phyloP scores from a whole-genome alignment of 2,797 vertebrate genomes.

The Cossypha heuglini region DNA sequence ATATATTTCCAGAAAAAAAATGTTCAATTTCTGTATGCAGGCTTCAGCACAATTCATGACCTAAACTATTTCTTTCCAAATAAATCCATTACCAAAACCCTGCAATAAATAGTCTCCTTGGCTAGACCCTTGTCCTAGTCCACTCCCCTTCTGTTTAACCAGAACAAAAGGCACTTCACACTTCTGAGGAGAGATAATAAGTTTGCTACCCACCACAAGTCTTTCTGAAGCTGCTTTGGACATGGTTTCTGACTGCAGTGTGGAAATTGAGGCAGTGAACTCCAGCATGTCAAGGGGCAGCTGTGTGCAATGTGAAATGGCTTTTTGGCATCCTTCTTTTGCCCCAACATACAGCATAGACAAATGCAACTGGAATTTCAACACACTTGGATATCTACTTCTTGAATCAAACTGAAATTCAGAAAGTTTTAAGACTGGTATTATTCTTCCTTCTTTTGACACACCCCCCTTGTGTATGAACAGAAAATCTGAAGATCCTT shows the following conservation, averaged over 20 bases:
- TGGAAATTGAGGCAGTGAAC: neutral
- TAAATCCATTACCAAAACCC: neutral
- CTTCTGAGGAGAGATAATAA: neutral
- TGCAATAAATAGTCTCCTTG: neutral
- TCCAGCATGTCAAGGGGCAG: neutral
- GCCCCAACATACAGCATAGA: neutral
- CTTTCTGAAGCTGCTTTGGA: neutral
- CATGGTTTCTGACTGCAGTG: neutral
- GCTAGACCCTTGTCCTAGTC: neutral
- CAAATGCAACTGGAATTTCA: neutral
- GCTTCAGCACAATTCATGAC: neutral
- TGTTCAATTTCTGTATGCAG: neutral
- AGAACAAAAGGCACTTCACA: neutral
- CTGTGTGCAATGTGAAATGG: neutral
- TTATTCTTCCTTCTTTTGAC: neutral
- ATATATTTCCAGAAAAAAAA: neutral
- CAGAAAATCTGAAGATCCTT: neutral
- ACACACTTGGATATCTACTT: neutral
- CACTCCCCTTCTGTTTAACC: neutral
- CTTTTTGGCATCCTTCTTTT: neutral
- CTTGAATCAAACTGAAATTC: neutral
- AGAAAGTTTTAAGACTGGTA: neutral
- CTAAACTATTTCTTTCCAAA: neutral
- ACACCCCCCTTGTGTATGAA: neutral
- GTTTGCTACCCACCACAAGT: neutral